These are phyloP conservation scores for Oryzias dopingdopingensis DNA, from an alignment of 2,797 vertebrate species.

Conservation along the genomic window DNA sequence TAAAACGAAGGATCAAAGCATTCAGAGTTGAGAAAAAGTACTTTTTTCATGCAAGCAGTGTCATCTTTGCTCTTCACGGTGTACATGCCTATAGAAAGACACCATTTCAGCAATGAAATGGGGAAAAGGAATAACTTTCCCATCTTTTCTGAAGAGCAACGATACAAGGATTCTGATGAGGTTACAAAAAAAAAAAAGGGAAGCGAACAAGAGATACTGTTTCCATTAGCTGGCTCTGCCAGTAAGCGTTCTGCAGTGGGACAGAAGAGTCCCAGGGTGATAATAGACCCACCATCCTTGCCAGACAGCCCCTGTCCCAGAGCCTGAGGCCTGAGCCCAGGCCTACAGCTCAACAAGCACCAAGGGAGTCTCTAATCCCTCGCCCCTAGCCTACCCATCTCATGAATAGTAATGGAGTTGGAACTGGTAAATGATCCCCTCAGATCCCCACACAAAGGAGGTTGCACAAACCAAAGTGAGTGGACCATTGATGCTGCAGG, in stretches of 20 bases:
- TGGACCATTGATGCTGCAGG: slow-evolving; percentile 63
- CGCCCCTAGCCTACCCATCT: slow-evolving; percentile 76
- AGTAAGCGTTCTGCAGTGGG: slow-evolving; percentile 70
- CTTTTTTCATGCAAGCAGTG: slow-evolving; percentile 55
- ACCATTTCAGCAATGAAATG: slow-evolving; percentile 62
- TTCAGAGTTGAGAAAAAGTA: slow-evolving; percentile 58
- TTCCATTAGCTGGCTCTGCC: slow-evolving; percentile 70
- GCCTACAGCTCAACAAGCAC: slow-evolving; percentile 80
- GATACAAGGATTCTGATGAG: slow-evolving; percentile 53
- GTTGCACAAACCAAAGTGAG: slow-evolving; percentile 59
- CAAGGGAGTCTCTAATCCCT: slow-evolving; percentile 80
- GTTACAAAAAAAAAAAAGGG: slow-evolving; percentile 48
- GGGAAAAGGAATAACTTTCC: slow-evolving; percentile 52
- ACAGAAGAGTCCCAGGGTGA: slow-evolving; percentile 74
- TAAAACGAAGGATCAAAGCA: slow-evolving; percentile 67
- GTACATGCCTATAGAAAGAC: slow-evolving; percentile 51
- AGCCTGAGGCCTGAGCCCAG: slow-evolving; percentile 68
- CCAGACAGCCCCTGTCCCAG: slow-evolving; percentile 71
- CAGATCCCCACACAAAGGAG: slow-evolving; percentile 71
- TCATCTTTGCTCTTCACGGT: slow-evolving; percentile 56
- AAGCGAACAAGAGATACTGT: slow-evolving; percentile 65
- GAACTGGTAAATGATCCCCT: slow-evolving; percentile 75
- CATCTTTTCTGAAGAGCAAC: slow-evolving; percentile 43
- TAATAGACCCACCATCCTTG: slow-evolving; percentile 74
- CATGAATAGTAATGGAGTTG: slow-evolving; percentile 83